phyloP scores from a whole-genome alignment of 2,888 invertebrate genomes.

The Timandra comae region DNA sequence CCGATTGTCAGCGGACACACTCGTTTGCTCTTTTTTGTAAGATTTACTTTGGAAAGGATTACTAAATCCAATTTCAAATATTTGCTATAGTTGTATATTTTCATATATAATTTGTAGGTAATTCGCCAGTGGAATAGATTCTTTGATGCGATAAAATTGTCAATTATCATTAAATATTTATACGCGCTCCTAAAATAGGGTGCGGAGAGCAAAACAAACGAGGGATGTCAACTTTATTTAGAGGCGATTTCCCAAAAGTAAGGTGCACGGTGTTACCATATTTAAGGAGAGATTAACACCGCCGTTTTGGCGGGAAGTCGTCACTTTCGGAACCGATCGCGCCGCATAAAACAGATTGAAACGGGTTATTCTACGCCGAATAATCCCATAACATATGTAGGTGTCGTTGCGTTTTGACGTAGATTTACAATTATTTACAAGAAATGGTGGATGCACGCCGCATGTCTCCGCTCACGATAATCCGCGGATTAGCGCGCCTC shows the following conservation, averaged over 20 bases:
- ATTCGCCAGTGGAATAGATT: background rate
- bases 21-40: constrained; percentile 26
- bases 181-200: too few species aligned
- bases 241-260: constrained; percentile 45
- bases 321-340: constrained; percentile 50
- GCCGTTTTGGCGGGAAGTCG: constrained; percentile 61
- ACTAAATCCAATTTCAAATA: constrained; percentile 28
- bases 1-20: constrained; percentile 26
- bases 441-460: constrained; percentile 52
- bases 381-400: constrained; percentile 74
- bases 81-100: constrained; percentile 12
- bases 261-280: constrained; percentile 46
- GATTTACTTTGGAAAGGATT: constrained; percentile 28
- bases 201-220: constrained; percentile 41
- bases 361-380: constrained; percentile 63
- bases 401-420: constrained; percentile 72
- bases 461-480: constrained; percentile 63
- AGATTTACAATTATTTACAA: constrained; percentile 77
- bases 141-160: constrained; percentile 2
- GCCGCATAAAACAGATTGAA: constrained; percentile 60
- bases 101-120: constrained; percentile 1
- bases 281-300: constrained; percentile 59
- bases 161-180: too few species aligned
- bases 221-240: constrained; percentile 41
- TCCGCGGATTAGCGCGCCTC: constrained; percentile 58